Percentiles rank a stretch among this genome's conserved stretches.
Evolutionary conservation across 2,113 vertebrate genomes (phyloP).

Genomic region (Sander vitreus): DNA sequence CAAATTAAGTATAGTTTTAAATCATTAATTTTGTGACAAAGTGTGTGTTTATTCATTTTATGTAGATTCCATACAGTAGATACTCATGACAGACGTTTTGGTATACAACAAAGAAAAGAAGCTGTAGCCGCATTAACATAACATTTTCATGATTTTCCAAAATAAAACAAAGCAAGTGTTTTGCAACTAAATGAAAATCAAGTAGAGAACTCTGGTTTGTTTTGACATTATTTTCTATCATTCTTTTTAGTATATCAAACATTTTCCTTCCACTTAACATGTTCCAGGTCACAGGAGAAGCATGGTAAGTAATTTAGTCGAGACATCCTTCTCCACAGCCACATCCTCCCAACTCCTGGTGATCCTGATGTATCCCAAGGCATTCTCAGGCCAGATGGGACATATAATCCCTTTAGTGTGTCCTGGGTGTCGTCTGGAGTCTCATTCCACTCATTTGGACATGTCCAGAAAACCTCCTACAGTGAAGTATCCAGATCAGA

Average conservation of each 20-base stretch:
- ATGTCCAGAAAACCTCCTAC: conserved; percentile 11
- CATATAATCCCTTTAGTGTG: conserved; percentile 22
- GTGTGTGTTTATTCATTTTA: not conserved
- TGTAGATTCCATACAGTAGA: not conserved
- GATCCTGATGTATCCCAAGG: conserved; percentile 13
- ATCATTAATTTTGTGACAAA: not conserved
- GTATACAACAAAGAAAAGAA: not conserved
- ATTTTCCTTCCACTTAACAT: conserved; percentile 2
- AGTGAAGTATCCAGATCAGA: not conserved
- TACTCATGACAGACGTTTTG: not conserved
- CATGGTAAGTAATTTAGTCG: not conserved
- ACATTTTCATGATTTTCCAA: not conserved
- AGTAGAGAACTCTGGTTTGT: not conserved
- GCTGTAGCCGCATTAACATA: not conserved
- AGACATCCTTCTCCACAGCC: conserved; percentile 2
- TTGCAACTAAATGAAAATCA: not conserved
- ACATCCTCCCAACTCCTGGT: conserved; percentile 20
- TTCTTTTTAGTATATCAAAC: not conserved
- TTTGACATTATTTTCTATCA: not conserved
- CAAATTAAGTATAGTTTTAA: too few species aligned
- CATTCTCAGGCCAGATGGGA: conserved; percentile 10
- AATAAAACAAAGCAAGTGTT: not conserved
- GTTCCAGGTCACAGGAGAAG: not conserved
- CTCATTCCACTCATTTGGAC: not conserved
- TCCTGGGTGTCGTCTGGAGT: not conserved